Percentiles rank a stretch among this genome's conserved stretches.
Conservation (phyloP, 2,797 vertebrate species). For the Dromococcyx pavoninus region DNA sequence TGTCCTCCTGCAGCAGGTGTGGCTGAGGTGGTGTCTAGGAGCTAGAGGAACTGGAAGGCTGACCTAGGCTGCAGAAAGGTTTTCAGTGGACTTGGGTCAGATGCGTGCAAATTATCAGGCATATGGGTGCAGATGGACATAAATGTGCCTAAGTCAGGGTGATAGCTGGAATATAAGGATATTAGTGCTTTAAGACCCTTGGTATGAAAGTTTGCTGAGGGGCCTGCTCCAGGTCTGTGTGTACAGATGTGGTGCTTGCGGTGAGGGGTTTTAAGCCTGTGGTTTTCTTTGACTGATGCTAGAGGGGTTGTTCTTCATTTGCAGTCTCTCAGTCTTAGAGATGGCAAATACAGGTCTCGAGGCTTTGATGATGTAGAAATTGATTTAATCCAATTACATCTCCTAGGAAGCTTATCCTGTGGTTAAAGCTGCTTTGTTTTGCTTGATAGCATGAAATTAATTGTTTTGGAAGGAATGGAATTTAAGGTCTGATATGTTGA, state of each 20-base stretch:
- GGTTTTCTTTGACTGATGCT: not conserved
- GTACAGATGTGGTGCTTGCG: accelerated
- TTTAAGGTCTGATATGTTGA: not conserved
- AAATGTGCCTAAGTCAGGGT: accelerated
- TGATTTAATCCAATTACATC: not conserved
- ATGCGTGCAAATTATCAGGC: not conserved
- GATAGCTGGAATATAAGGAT: not conserved
- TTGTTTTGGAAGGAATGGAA: not conserved
- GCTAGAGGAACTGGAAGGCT: not conserved
- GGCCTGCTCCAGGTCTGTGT: not conserved
- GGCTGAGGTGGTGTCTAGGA: not conserved
- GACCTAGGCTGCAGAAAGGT: not conserved
- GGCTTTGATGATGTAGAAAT: not conserved
- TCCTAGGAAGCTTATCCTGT: not conserved
- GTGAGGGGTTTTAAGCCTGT: not conserved
- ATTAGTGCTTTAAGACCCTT: not conserved
- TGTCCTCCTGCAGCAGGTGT: not conserved
- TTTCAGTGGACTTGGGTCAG: not conserved
- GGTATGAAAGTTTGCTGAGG: not conserved
- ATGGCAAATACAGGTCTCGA: not conserved
- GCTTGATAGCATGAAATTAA: not conserved
- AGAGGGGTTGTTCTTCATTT: not conserved
- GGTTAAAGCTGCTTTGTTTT: not conserved
- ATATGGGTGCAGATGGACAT: not conserved
- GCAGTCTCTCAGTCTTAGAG: not conserved